Percentiles rank a stretch among this genome's conserved stretches.
These are phyloP conservation scores for Seriola quinqueradiata DNA, from an alignment of 2,113 vertebrate genomes.

Conservation along the genomic window DNA sequence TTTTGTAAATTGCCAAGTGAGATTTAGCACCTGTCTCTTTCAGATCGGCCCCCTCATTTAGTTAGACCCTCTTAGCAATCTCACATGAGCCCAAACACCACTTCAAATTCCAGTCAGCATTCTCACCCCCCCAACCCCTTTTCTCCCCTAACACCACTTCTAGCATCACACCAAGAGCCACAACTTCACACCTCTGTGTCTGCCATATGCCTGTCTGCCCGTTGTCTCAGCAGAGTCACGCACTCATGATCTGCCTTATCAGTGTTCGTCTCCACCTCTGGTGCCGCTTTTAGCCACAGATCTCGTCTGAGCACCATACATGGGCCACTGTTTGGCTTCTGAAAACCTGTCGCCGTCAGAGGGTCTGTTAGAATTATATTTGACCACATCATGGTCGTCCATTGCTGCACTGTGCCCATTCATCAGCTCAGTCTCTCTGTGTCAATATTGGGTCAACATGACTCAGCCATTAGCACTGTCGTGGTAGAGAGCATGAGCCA, in stretches of 20 bases:
- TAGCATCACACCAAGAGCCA: conserved; percentile 13
- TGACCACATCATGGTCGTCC: neutral
- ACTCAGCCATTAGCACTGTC: conserved; percentile 44
- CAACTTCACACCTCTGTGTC: conserved; percentile 39
- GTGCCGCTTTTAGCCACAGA: conserved; percentile 24
- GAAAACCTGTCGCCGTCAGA: neutral
- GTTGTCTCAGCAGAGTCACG: conserved; percentile 8
- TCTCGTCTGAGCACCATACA: conserved; percentile 18
- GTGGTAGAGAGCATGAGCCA: conserved; percentile 26
- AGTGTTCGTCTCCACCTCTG: conserved; percentile 6
- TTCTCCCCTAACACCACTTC: conserved; percentile 8
- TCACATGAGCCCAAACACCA: conserved; percentile 18
- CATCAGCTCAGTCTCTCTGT: conserved; percentile 18
- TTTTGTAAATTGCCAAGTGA: neutral
- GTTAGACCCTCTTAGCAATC: conserved; percentile 5
- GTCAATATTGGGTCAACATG: conserved; percentile 30
- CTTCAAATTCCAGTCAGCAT: conserved; percentile 45
- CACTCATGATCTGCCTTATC: conserved; percentile 46
- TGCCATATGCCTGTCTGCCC: neutral
- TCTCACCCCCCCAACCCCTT: conserved; percentile 17
- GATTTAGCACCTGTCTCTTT: neutral
- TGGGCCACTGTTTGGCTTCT: conserved; percentile 7
- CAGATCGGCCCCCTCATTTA: neutral
- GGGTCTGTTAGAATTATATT: conserved; percentile 11
- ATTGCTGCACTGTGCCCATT: conserved; percentile 26